Evolutionary conservation across 2,113 vertebrate genomes (phyloP), one percentile per base, ranked within the genome.

Genomic region (Enhydra lutris): DNA sequence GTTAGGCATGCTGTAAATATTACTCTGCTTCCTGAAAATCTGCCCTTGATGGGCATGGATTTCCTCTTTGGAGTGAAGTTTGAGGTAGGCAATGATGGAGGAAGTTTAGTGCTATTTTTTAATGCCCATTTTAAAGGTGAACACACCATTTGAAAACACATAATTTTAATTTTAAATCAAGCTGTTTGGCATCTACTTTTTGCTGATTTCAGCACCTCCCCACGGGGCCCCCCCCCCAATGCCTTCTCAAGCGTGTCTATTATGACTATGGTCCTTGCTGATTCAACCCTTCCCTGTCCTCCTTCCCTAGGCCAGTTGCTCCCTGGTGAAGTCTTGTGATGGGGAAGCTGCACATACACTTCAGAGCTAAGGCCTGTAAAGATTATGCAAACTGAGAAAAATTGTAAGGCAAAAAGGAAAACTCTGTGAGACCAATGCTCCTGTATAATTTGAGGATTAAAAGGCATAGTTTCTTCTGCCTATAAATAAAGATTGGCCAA

Each of bases 171-270:
- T 89, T 97, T 78, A 95, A 83, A 92, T 93, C 39, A 47, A 69
- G 42, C 17, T 83, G 36, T 82, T 88, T 83, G 42, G 52, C 76
- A 84, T 81, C 57, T 21, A 31, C 83, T 94, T 95, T 94, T 74
- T 96, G 97, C 96, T 98, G 95, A 97, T 45, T 61, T 93, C 85
- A 95, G 89, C 92, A 39, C 17, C 39, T 26, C 50, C 20, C 15
- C 11, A 8, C n/a, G n/a, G n/a, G n/a, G n/a, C n/a, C 4, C 31
- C 3, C 47, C 2, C 12, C 55, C 11, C n/a, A 52, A 52, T 13
- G 3, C 29, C 45, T n/a, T 81, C 59, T 85, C 67, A 55, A 83
- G 61, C 45, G 0, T 34, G n/a, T 50, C 55, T 73, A 59, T n/a
- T 59, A 67, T 34, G 26, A 83, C 24, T 12, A 7, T 23, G 83